These are phyloP conservation scores for Marisa cornuarietis DNA, from an alignment of 1,140 invertebrate species.

Conservation along the genomic window DNA sequence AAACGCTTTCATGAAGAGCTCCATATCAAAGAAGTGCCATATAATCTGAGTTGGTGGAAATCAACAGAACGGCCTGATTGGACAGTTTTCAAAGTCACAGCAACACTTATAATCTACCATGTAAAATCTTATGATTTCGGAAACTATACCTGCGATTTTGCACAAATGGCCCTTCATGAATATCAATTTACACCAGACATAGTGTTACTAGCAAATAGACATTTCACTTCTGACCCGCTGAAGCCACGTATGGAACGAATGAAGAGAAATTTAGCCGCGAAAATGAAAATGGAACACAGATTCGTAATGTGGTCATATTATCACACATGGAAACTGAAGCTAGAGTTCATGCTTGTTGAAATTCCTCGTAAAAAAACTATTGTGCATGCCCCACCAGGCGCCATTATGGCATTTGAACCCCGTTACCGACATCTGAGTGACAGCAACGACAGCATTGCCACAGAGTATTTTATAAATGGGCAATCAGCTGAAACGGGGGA, in stretches of 20 bases:
- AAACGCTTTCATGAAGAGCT: background rate
- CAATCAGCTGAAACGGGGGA: background rate
- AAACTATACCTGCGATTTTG: background rate
- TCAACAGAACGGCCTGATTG: background rate
- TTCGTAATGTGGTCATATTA: too few relatives aligned
- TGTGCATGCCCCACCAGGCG: background rate
- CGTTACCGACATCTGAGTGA: background rate
- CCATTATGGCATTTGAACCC: background rate
- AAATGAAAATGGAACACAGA: background rate
- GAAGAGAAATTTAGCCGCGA: background rate
- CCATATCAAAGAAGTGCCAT: background rate
- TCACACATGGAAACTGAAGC: too few relatives aligned
- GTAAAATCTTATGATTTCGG: background rate
- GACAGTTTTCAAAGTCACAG: background rate
- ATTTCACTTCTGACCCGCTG: background rate
- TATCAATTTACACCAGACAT: too few relatives aligned
- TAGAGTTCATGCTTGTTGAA: background rate
- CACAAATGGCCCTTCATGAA: too few relatives aligned
- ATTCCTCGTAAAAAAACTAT: background rate
- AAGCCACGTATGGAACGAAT: background rate
- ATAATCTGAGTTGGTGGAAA: too few relatives aligned
- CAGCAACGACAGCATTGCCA: background rate
- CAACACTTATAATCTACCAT: background rate
- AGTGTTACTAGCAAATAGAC: too few relatives aligned
- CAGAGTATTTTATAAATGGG: constrained; percentile 2